Percentiles rank a stretch among this genome's conserved stretches.
Evolutionary conservation across 2,797 vertebrate species (phyloP).

Genomic region (Gambelia wislizenii): DNA sequence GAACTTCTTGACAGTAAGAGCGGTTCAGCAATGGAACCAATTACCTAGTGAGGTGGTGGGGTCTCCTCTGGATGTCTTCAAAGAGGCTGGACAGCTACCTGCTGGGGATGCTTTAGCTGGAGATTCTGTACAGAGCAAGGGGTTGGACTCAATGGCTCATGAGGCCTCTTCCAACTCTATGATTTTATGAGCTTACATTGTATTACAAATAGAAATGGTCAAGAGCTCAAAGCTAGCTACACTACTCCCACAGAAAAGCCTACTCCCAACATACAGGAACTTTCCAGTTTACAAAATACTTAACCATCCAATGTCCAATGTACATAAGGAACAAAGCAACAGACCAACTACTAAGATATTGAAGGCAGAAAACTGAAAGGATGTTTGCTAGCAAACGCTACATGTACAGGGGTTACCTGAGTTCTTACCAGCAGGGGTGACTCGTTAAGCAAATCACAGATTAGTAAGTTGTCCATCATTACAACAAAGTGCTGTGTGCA

Average conservation of each 20-base stretch:
- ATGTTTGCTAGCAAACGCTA: neutral
- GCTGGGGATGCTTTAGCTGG: no score
- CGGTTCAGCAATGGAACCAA: no score
- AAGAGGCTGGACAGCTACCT: no score
- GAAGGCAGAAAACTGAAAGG: neutral
- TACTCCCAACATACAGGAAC: neutral
- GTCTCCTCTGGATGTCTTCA: no score
- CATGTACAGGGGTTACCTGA: neutral
- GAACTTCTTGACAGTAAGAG: no score
- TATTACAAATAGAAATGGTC: neutral
- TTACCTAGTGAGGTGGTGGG: no score
- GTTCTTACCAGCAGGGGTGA: neutral
- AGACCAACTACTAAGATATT: neutral
- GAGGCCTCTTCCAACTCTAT: no score
- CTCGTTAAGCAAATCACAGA: neutral
- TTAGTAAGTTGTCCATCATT: neutral
- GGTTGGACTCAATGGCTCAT: no score
- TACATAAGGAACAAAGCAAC: neutral
- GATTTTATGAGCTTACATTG: constrained; percentile 6
- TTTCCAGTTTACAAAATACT: constrained; percentile 4
- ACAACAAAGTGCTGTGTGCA: neutral
- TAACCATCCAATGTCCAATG: neutral
- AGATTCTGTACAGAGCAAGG: no score
- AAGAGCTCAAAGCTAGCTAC: neutral
- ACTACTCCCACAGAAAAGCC: constrained; percentile 10